Base-by-base conservation (phyloP, 2,888 invertebrate species). In the Aethes cnicana region DNA sequence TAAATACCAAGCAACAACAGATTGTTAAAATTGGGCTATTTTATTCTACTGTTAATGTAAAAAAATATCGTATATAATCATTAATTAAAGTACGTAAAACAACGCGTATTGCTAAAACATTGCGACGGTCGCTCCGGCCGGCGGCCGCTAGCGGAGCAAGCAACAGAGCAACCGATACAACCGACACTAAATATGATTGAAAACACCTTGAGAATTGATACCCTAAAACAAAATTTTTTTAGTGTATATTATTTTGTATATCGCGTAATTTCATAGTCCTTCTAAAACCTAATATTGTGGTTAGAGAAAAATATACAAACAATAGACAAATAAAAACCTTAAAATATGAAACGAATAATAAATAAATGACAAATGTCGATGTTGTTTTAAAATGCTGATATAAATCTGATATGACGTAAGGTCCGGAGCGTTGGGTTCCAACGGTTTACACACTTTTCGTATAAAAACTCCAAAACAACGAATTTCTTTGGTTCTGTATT, bases 141-240 rank as follows among this genome's bases (percentile, higher is more conserved):
- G n/a, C n/a, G n/a, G n/a, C n/a, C n/a, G n/a, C n/a, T 59, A 49
- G 68, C 69, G 76, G 74, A 78, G 76, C 70, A 76, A 73, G 66
- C 59, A 54, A 55, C 46, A 47, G 54, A 25, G 49, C 33, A 50
- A 56, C 26, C 47, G 23, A 64, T 72, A 74, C 68, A 70, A 72
- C 69, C 66, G 59, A 70, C 71, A 68, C 62, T 62, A 69, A 59
- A 66, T 26, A 42, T 21, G 28, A 42, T n/a, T n/a, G n/a, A 39
- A 14, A 32, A 63, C 61, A 61, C 62, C 55, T 55, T 57, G 63
- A 61, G 61, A 66, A 60, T 49, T 14, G 12, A 42, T 42, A 21
- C 23, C 11, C 16, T 37, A 47, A 28, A 26, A 37, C 28, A 37
- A 30, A 23, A 21, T n/a, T n/a, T 25, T 25, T 25, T 25, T 14